Evolutionary conservation across 2,888 invertebrate species (phyloP).

Genomic region (Thecophora atra): DNA sequence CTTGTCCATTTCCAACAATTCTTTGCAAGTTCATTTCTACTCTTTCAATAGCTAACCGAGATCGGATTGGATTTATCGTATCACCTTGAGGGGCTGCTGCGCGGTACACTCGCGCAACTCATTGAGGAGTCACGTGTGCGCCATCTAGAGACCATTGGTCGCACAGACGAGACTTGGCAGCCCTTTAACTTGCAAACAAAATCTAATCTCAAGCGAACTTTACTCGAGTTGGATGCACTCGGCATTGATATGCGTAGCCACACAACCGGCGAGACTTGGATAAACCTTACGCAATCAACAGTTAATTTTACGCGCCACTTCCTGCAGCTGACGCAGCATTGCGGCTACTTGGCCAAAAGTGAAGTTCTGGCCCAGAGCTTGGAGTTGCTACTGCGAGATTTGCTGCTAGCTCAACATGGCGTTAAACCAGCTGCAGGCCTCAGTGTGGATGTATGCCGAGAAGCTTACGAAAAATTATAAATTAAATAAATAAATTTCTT

Average conservation of each 20-base stretch:
- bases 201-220: slow-evolving; percentile 60
- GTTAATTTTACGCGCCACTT: slow-evolving; percentile 64
- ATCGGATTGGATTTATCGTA: slow-evolving; percentile 91
- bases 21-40: not conserved
- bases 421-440: slow-evolving; percentile 60
- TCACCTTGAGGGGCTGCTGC: slow-evolving; percentile 86
- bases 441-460: slow-evolving; percentile 61
- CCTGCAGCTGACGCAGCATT: slow-evolving; percentile 62
- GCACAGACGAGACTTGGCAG: slow-evolving; percentile 65
- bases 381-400: slow-evolving; percentile 59
- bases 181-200: slow-evolving; percentile 66
- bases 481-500: not conserved
- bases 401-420: slow-evolving; percentile 62
- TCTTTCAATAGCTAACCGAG: slow-evolving; percentile 67
- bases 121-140: slow-evolving; percentile 64
- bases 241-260: slow-evolving; percentile 63
- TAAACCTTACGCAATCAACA: slow-evolving; percentile 64
- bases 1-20: not conserved
- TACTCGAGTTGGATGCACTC: slow-evolving; percentile 60
- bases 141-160: slow-evolving; percentile 62
- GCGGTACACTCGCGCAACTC: slow-evolving; percentile 70
- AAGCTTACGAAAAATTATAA: not conserved
- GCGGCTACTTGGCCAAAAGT: slow-evolving; percentile 62
- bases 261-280: slow-evolving; percentile 65
- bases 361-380: slow-evolving; percentile 59